Conservation (phyloP, 2,797 vertebrate genomes). For the Capromys pilorides region DNA sequence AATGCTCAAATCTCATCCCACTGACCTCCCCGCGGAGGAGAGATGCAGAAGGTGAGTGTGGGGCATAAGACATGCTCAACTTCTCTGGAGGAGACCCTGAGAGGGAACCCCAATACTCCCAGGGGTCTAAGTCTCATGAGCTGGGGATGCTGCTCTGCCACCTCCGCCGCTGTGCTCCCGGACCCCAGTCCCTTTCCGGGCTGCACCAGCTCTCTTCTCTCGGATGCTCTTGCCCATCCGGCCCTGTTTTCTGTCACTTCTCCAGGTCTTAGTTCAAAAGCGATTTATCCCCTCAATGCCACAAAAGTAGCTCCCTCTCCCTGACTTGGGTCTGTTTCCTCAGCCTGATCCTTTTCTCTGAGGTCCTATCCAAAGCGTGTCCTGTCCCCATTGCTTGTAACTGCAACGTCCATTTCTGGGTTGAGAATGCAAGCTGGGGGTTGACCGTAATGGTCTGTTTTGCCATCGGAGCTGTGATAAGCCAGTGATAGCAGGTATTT, state of each 20-base stretch:
- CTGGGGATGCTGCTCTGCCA: background rate
- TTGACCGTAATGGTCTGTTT: background rate
- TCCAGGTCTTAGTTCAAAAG: background rate
- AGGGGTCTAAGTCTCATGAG: background rate
- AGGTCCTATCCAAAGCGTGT: background rate
- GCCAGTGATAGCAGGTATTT: background rate
- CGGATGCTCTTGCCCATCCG: background rate
- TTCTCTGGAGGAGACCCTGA: background rate
- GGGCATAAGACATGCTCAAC: background rate
- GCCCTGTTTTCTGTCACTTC: background rate
- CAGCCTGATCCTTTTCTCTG: background rate
- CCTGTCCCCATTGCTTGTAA: background rate
- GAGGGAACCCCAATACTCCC: background rate
- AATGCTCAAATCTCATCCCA: background rate
- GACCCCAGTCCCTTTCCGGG: fast-evolving
- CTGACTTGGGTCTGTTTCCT: background rate
- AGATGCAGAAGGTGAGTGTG: background rate
- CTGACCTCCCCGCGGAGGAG: background rate
- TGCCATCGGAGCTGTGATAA: background rate
- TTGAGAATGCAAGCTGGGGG: background rate
- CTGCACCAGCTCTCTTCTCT: background rate
- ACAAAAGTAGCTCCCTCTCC: background rate
- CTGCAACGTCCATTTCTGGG: background rate
- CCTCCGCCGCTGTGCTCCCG: fast-evolving
- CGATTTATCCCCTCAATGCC: background rate